Percentiles rank a stretch among this genome's conserved stretches.
phyloP scores from a whole-genome alignment of 2,888 invertebrate genomes.

The Lithophane socia region DNA sequence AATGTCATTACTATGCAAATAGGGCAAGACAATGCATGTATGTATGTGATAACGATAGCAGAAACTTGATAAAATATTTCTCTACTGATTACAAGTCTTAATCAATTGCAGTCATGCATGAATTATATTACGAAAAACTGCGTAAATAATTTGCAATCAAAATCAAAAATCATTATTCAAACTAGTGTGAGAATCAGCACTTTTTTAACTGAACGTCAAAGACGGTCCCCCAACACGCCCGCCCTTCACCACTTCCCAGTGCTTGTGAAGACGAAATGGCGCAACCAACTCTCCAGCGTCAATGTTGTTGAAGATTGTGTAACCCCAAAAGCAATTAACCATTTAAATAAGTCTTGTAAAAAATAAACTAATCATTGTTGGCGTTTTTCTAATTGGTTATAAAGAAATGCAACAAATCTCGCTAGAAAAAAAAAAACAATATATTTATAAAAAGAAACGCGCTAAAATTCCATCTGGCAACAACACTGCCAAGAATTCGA shows the following conservation, averaged over 20 bases:
- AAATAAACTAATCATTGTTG: background rate
- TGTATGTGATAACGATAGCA: constrained; percentile 19
- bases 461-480: constrained; percentile 50
- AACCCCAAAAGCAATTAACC: background rate
- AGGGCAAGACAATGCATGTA: background rate
- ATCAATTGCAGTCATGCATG: constrained; percentile 8
- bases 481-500: constrained; percentile 77
- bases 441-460: constrained; percentile 11
- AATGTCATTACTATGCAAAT: constrained; percentile 11
- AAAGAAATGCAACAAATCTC: background rate
- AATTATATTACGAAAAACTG: background rate
- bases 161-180: background rate
- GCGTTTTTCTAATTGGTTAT: background rate
- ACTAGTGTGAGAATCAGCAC: background rate
- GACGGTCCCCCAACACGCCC: background rate
- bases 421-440: background rate
- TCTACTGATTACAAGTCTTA: constrained; percentile 20
- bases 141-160: constrained; percentile 1
- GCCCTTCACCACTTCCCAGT: background rate
- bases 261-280: background rate
- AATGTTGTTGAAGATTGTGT: background rate
- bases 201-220: background rate
- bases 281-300: background rate
- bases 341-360: background rate
- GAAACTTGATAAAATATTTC: constrained; percentile 27